Percentiles rank a stretch among this genome's conserved stretches.
Conservation (phyloP, 2,888 invertebrate species). For the Xestia sexstrigata region DNA sequence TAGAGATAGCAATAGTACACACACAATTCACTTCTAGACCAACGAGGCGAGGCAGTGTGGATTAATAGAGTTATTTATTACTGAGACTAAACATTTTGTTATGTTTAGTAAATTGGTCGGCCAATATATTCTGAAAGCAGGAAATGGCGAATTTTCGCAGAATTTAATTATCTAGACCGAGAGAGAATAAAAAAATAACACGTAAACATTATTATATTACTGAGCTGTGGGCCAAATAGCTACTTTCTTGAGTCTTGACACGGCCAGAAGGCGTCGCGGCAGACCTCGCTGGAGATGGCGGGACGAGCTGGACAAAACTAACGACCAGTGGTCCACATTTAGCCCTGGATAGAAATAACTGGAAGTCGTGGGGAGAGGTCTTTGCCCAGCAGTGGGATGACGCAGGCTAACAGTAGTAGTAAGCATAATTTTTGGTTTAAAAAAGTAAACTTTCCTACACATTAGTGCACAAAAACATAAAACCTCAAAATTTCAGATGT, state of each 20-base stretch:
- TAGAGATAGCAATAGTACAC: background rate
- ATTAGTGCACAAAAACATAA: background rate
- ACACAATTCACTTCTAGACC: background rate
- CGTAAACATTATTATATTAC: too few species aligned
- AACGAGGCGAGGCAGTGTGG: background rate
- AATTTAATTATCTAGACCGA: background rate
- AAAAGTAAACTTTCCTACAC: background rate
- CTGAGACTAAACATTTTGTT: conserved; percentile 19
- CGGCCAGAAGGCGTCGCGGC: too few species aligned
- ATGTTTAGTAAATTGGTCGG: conserved; percentile 8
- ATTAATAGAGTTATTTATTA: conserved; percentile 34
- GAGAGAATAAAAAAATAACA: background rate
- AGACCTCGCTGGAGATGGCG: too few species aligned
- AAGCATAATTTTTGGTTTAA: background rate
- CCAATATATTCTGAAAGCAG: background rate
- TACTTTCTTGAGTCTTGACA: too few species aligned
- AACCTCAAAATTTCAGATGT: background rate
- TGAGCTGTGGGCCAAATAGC: too few species aligned
- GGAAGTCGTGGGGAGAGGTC: too few species aligned
- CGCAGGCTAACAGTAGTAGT: too few species aligned
- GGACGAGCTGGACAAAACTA: too few species aligned
- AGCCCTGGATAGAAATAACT: too few species aligned
- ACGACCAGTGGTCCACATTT: too few species aligned
- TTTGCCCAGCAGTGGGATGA: too few species aligned
- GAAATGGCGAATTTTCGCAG: conserved; percentile 7